A percentile compares a stretch with the other conserved stretches of the same genome.
Conservation (phyloP, 2,113 vertebrate species). For the Peromyscus polionotus region DNA sequence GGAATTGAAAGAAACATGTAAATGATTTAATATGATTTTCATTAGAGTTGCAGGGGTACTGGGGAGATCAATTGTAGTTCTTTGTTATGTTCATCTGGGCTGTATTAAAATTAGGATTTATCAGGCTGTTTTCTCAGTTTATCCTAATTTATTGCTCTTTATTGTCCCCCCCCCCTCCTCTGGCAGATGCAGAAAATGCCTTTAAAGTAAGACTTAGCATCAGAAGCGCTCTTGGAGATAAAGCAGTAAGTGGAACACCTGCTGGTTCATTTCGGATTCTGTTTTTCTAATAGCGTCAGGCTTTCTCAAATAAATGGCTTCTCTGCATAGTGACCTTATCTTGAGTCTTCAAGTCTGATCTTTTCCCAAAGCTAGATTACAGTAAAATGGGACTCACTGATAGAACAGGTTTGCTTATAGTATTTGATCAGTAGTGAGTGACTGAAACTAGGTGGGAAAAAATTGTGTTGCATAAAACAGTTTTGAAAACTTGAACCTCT, state of each 20-base stretch:
- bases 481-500: not conserved
- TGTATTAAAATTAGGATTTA: slow-evolving; percentile 4
- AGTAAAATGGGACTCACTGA: slow-evolving; percentile 26
- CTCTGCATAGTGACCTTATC: slow-evolving; percentile 55
- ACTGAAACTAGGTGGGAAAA: slow-evolving; percentile 2
- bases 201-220: slow-evolving; percentile 96
- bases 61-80: not conserved
- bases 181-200: slow-evolving; percentile 89
- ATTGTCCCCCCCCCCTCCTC: slow-evolving; percentile 76
- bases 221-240: slow-evolving; percentile 91
- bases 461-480: not conserved
- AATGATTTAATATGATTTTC: slow-evolving; percentile 16
- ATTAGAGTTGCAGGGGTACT: slow-evolving; percentile 9
- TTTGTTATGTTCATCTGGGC: slow-evolving; percentile 14
- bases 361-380: slow-evolving; percentile 28
- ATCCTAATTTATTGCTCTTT: slow-evolving; percentile 37
- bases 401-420: slow-evolving; percentile 32
- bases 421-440: not conserved
- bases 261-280: slow-evolving; percentile 53
- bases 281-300: slow-evolving; percentile 44
- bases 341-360: slow-evolving; percentile 13
- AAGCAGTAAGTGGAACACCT: slow-evolving; percentile 91
- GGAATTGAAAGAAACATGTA: slow-evolving; percentile 41
- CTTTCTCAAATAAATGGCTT: not conserved
- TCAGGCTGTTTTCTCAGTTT: slow-evolving; percentile 6